Conservation (phyloP, 2,113 vertebrate genomes). For the Stegostoma tigrinum region DNA sequence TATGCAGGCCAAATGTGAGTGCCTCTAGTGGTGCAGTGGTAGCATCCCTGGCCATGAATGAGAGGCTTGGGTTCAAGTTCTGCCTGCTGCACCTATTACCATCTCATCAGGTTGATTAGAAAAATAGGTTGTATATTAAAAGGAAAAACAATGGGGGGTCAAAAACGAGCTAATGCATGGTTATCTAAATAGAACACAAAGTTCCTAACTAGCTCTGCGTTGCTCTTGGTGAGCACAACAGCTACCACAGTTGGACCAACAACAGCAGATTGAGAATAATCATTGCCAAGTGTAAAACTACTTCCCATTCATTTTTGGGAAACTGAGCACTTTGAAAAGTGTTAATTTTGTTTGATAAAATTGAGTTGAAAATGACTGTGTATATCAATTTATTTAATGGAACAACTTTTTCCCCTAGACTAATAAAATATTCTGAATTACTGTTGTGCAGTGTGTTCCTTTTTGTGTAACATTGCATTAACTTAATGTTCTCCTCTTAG, state of each 20-base stretch:
- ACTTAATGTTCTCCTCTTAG: neutral
- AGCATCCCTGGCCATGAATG: too few relatives aligned
- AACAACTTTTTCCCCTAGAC: neutral
- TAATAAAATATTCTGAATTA: neutral
- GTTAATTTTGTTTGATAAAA: neutral
- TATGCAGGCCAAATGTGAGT: too few relatives aligned
- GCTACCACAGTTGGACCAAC: neutral
- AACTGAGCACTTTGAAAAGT: neutral
- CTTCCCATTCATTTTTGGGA: neutral
- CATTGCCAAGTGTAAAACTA: neutral
- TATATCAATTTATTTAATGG: neutral
- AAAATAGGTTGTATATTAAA: too few relatives aligned
- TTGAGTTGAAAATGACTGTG: neutral
- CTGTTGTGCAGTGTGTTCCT: neutral
- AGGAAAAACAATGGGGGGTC: too few relatives aligned
- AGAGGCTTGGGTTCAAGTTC: too few relatives aligned
- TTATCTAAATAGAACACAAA: too few relatives aligned
- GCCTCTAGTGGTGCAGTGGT: too few relatives aligned
- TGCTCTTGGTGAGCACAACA: neutral
- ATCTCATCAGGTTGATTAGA: too few relatives aligned
- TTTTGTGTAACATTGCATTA: neutral
- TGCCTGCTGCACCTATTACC: too few relatives aligned
- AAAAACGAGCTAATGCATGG: too few relatives aligned
- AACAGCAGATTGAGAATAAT: neutral
- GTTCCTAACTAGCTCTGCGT: neutral